Evolutionary conservation across 1,140 invertebrate species (phyloP), one percentile per base, ranked within the genome.

Genomic region (Samia ricini): DNA sequence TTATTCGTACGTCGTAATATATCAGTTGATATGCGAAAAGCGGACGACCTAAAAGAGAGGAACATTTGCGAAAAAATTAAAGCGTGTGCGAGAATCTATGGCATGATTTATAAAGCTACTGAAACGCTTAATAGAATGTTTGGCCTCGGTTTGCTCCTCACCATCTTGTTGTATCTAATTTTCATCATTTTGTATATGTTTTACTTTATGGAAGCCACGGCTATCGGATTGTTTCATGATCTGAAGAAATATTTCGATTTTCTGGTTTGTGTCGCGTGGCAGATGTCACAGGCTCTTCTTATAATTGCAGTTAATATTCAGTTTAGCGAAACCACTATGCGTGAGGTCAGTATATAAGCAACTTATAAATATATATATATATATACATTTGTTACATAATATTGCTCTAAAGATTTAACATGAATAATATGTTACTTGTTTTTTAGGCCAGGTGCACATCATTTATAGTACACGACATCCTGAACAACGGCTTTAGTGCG

Each of bases 121-220:
- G 57, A 72, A 10, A 65, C 51, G 1, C 62, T 68, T 0, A 81
- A 81, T 20, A 59, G 65, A n/a, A 69, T 73, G 23, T 88, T 72
- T 63, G 83, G 83, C 4, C 57, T 80, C 0, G 65, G 72, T n/a
- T 49, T 84, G 20, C 36, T 74, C 29, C 36, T 79, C 0, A 81
- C 69, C 0, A 74, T 83, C 60, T 52, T 76, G 2, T 12, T 77
- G 20, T 74, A 58, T 36, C 23, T 83, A 0, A 36, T 71, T 8
- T 65, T 66, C 5, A 74, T 79, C 10, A 64, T 81, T 6, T 55
- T 85, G 29, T 78, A 85, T 48, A 57, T 83, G 54, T 87, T 84
- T 60, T 87, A 85, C 57, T 80, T 87, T 20, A 84, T 87, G 81
- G 83, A 87, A 56, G 84, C 84, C 0, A 84, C 84, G 7, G 81